A percentile compares a stretch with the other conserved stretches of the same genome.
Conservation (phyloP, 2,113 vertebrate genomes). For the Atherinomorus stipes region DNA sequence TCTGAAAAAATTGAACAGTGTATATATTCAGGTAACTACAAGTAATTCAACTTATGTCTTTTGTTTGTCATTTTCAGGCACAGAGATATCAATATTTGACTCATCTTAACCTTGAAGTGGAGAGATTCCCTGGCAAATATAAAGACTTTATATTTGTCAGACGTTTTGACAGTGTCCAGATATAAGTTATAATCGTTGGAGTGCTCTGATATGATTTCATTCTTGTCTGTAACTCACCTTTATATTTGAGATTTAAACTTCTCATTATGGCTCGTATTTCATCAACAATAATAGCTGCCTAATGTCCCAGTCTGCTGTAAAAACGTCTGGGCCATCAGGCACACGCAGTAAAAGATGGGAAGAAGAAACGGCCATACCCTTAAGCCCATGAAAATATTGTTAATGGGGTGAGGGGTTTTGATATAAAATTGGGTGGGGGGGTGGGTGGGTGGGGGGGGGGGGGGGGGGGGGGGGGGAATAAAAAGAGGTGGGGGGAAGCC, state of each 20-base stretch:
- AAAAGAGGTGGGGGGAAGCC: too few relatives aligned
- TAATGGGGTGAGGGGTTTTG: too few relatives aligned
- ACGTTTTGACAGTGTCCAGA: conserved; percentile 18
- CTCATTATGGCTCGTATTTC: conserved; percentile 64
- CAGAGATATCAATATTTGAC: not conserved
- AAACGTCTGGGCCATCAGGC: conserved; percentile 67
- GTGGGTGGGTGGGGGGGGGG: too few relatives aligned
- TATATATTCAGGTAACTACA: not conserved
- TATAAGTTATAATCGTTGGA: not conserved
- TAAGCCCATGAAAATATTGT: conserved; percentile 60
- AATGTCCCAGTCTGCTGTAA: conserved; percentile 64
- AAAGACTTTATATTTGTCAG: not conserved
- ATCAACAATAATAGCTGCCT: conserved; percentile 63
- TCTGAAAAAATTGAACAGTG: not conserved
- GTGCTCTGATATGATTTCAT: conserved; percentile 19
- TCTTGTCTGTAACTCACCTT: conserved; percentile 17
- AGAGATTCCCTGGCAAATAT: not conserved
- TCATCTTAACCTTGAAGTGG: not conserved
- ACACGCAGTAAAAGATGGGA: conserved; percentile 63
- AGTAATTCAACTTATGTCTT: not conserved
- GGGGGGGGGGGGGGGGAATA: too few relatives aligned
- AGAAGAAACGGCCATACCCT: conserved; percentile 18
- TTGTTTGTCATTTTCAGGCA: not conserved
- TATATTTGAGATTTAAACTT: conserved; percentile 53
- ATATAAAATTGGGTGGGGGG: too few relatives aligned